Evolutionary conservation across 2,113 vertebrate species (phyloP), one percentile per base, ranked within the genome.

Genomic region (Phoxinus phoxinus): DNA sequence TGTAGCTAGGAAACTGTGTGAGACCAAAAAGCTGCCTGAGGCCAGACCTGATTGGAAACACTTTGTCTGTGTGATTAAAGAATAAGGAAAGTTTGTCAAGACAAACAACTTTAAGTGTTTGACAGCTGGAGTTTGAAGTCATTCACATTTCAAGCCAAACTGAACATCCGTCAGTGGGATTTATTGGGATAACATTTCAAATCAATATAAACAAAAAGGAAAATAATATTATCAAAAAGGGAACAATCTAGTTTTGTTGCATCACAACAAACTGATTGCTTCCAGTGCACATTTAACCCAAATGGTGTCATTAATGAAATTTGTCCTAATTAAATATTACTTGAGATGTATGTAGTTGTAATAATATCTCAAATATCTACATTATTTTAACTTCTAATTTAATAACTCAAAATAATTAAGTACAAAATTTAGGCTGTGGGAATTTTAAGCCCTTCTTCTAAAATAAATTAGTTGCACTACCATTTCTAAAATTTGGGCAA

Each of bases 11-110:
- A 81, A 19, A 69, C 41, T n/a, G n/a, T 51, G 15, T 23, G 11
- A 80, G 37, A 61, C 56, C 32, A 37, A 41, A 37, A 78, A 80
- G 7, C 6, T 9, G 17, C 21, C 35, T 2, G 23, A 69, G 79
- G 44, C 61, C 6, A 80, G 77, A 80, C 35, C 74, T 53, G 30
- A 69, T 11, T 65, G 48, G n/a, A 80, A 80, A 63, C 53, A 65
- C 37, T 65, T 19, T 81, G 13, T 80, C 23, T 81, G n/a, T 80
- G 76, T 46, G 37, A 27, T 80, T 81, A 67, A 67, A 81, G 27
- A 81, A 51, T 69, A 69, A 30, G 58, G 15, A 81, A 81, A 7
- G 27, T 63, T 80, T 46, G 32, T 78, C 53, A 41, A 37, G 51
- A 78, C 12, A 25, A 61, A 76, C 27, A 9, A 19, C 13, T 25